A percentile compares a stretch with the other conserved stretches of the same genome.
Evolutionary conservation across 1,140 invertebrate species (phyloP).

Genomic region (Neotoxoptera formosana): DNA sequence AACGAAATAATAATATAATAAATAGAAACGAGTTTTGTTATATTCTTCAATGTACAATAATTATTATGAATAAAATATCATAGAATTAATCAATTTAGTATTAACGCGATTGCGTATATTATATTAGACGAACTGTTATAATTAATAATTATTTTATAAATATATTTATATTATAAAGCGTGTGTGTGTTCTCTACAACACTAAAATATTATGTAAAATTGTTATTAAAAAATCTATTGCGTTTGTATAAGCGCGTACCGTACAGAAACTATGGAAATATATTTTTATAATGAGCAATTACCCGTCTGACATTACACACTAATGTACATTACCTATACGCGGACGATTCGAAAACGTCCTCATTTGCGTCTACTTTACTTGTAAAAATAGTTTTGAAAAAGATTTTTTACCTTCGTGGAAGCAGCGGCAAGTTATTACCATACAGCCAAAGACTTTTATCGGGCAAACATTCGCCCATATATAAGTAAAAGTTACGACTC

Average conservation of each 20-base stretch:
- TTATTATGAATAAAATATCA: not conserved
- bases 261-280: not conserved
- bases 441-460: conserved; percentile 58
- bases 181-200: not conserved
- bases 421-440: conserved; percentile 52
- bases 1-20: too few relatives aligned
- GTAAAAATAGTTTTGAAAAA: conserved; percentile 1
- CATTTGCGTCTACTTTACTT: not conserved
- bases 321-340: not conserved
- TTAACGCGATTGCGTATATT: too few relatives aligned
- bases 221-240: not conserved
- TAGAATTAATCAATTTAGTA: not conserved
- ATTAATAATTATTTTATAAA: not conserved
- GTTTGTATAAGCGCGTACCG: not conserved
- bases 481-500: conserved; percentile 41
- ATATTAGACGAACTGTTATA: not conserved
- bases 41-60: not conserved
- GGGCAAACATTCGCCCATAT: conserved; percentile 57
- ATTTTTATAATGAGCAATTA: not conserved
- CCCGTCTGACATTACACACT: not conserved
- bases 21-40: not conserved
- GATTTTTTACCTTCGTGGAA: conserved; percentile 52
- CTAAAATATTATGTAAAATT: too few relatives aligned
- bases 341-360: not conserved
- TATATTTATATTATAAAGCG: too few relatives aligned